A percentile compares a stretch with the other conserved stretches of the same genome.
These are phyloP conservation scores for Craniophora ligustri DNA, from an alignment of 2,888 invertebrate species.

Conservation along the genomic window DNA sequence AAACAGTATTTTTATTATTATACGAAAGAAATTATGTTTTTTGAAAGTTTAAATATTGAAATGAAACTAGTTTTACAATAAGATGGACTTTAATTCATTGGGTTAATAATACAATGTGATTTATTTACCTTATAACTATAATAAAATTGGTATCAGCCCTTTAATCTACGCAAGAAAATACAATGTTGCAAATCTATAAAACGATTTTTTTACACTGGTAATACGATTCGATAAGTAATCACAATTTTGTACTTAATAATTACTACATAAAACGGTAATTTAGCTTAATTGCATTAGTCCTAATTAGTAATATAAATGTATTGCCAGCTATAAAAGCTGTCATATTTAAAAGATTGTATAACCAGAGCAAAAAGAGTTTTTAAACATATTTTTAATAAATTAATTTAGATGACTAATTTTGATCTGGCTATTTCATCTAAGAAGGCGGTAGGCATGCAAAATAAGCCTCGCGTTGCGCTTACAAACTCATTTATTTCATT, in stretches of 20 bases:
- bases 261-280: conserved; percentile 49
- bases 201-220: conserved; percentile 76
- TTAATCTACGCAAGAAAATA: conserved; percentile 62
- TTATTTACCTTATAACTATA: conserved; percentile 70
- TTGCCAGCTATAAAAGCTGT: conserved; percentile 40
- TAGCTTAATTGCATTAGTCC: conserved; percentile 52
- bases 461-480: conserved; percentile 10
- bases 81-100: conserved; percentile 58
- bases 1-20: too few species aligned
- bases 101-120: conserved; percentile 66
- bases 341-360: conserved; percentile 27
- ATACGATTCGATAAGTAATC: conserved; percentile 67
- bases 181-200: conserved; percentile 64
- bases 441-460: conserved; percentile 38
- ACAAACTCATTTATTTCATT: conserved; percentile 29
- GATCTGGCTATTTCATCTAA: conserved; percentile 30
- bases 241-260: conserved; percentile 76
- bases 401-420: conserved; percentile 16
- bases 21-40: background rate
- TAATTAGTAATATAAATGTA: conserved; percentile 29
- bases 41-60: conserved; percentile 10
- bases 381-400: conserved; percentile 10
- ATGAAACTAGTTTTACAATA: conserved; percentile 33
- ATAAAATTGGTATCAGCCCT: conserved; percentile 84
- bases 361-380: conserved; percentile 23